Evolutionary conservation across 2,113 vertebrate species (phyloP), one percentile per base, ranked within the genome.

Genomic region (Cercopithecus mona): DNA sequence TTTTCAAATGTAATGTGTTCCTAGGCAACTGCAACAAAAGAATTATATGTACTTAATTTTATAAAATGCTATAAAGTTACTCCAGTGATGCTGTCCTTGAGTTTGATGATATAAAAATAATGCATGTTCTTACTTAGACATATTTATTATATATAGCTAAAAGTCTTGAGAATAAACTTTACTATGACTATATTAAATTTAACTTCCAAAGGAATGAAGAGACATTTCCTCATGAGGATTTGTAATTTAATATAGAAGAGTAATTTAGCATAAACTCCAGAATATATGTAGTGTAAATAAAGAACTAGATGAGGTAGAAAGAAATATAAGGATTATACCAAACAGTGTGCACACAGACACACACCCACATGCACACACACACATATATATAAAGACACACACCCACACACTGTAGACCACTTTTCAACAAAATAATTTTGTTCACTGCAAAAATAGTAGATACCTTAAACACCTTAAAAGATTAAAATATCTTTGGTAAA

Each of bases 61-160:
- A 55, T 48, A 66, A 23, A 86, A n/a, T 22, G 27, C 22, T 66
- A 8, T 88, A 92, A 89, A 97, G 22, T 79, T 88, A 52, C n/a
- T 20, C 48, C 35, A 45, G 22, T 92, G 52, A 92, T 82, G 68
- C 1, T 88, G 14, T 96, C 73, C 75, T 83, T 97, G 68, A 90
- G 38, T 92, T 84, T 90, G 78, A 96, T 68, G 48, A 59, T 90
- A 92, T 83, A 97, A 96, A 97, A 97, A 73, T 94, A 76, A 70
- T 87, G 22, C 81, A 72, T 55, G 13, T n/a, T 87, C 50, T 90
- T 95, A 57, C 43, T 90, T 95, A 17, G 20, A 38, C 9, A 27
- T 93, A 83, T 93, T 90, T 94, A 83, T 93, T 93, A 8, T 23
- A 93, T 80, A 88, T 35, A 83, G 83, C 68, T 90, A 73, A 93